phyloP scores from a whole-genome alignment of 2,888 invertebrate species.

The Diplolepis rosae region DNA sequence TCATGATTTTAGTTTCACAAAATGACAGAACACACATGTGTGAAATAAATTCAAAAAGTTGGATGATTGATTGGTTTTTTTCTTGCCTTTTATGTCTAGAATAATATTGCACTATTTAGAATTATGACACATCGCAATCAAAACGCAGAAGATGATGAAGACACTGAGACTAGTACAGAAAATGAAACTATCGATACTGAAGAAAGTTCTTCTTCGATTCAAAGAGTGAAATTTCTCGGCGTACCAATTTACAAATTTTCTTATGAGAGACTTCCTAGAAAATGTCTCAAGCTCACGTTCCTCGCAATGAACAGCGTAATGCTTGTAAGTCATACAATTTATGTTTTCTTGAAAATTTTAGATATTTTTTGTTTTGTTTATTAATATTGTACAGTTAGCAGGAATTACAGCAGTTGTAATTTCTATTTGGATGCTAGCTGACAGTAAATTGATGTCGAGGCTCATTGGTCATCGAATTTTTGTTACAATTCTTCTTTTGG shows the following conservation, averaged over 20 bases:
- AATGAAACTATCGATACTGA: too few relatives aligned
- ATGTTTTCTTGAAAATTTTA: not conserved
- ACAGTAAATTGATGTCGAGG: slow-evolving; percentile 54
- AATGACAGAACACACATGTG: not conserved
- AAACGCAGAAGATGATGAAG: slow-evolving; percentile 10
- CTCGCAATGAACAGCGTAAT: slow-evolving; percentile 52
- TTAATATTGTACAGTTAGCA: slow-evolving; percentile 50
- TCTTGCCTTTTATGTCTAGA: not conserved
- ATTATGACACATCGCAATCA: slow-evolving; percentile 9
- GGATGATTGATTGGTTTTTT: too few relatives aligned
- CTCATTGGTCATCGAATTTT: slow-evolving; percentile 57
- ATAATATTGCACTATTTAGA: not conserved
- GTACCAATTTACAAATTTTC: slow-evolving; percentile 51
- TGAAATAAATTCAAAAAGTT: not conserved
- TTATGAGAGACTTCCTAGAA: slow-evolving; percentile 49
- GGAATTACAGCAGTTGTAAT: slow-evolving; percentile 54
- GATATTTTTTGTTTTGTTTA: not conserved
- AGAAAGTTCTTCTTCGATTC: not conserved
- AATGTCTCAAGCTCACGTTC: slow-evolving; percentile 54
- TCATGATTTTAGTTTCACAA: not conserved
- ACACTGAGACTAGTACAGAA: not conserved
- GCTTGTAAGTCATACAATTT: slow-evolving; percentile 55
- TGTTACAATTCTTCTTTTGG: slow-evolving; percentile 52
- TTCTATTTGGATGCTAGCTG: slow-evolving; percentile 58
- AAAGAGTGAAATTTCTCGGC: slow-evolving; percentile 46